phyloP scores from a whole-genome alignment of 2,113 vertebrate genomes.

The Corvus cornix region DNA sequence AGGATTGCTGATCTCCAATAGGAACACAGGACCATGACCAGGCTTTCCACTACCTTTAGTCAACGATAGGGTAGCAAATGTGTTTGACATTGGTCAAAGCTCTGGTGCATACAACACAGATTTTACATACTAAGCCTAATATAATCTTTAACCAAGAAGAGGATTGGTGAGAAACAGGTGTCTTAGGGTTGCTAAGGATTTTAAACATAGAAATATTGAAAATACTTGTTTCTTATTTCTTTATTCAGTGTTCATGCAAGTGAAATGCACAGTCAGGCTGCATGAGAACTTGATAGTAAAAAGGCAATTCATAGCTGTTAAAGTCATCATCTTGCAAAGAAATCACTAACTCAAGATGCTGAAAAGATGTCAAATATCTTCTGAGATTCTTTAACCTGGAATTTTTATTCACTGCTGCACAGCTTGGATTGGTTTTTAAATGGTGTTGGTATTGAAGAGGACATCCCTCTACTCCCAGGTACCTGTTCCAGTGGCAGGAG shows the following conservation, averaged over 20 bases:
- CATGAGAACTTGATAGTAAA: neutral
- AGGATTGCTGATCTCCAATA: neutral
- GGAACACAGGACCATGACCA: neutral
- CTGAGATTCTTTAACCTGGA: neutral
- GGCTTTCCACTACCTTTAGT: neutral
- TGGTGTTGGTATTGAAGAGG: neutral
- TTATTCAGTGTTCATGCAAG: neutral
- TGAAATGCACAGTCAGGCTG: neutral
- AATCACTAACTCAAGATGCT: neutral
- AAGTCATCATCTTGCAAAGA: neutral
- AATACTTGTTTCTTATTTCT: neutral
- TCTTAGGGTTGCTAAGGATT: neutral
- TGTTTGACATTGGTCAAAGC: rapidly evolving
- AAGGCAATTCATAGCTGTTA: neutral
- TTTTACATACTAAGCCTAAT: neutral
- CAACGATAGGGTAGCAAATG: rapidly evolving
- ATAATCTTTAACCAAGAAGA: neutral
- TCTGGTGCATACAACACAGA: neutral
- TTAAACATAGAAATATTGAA: neutral
- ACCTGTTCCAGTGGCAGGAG: neutral
- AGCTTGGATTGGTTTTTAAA: neutral
- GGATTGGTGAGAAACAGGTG: neutral
- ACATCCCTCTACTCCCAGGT: neutral
- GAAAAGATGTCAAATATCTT: neutral
- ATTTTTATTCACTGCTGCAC: neutral